Evolutionary conservation across 2,888 invertebrate species (phyloP), one percentile per base, ranked within the genome.

Genomic region (Apantesis nais): DNA sequence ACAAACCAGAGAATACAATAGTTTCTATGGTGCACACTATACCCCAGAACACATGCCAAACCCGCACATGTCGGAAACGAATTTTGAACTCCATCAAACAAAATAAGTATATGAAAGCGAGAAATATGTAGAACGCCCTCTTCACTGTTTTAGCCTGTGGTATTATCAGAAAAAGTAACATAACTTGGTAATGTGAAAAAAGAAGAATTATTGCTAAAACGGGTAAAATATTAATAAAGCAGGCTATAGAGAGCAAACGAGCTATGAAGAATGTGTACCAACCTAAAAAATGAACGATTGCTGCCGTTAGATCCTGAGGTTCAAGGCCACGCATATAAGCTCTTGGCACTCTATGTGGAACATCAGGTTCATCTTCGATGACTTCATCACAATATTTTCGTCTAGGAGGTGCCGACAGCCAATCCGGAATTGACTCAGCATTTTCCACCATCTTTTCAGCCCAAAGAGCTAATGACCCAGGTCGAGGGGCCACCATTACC

Each of bases 21-120:
- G 97, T 97, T 90, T 98, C 97, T 41, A 94, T 78, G 73, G 97
- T 96, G 63, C 96, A 96, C 63, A 97, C 92, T 67, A 96, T 87
- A 83, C 97, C 96, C 92, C 97, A 98, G 67, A 96, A 95, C 76
- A 96, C 91, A 81, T 97, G 96, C 96, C 97, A 97, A 68, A 96
- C 93, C 8, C 96, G 96, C 31, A 97, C 96, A 83, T 97, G 96
- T 78, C 96, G 96, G 87, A 98, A 98, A 88, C 97, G 96, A 70
- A 97, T 96, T 86, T 97, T 97, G 83, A 98, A 97, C 90, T 98
- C 98, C 85, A 98, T 96, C 62, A 97, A 93, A 83, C 97, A 97
- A 87, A 97, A 97, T 69, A 97, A 94, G 84, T 97, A 98, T 75
- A 98, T 95, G 78, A 97, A 96, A 22, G 97, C 97, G 29, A 98